Evolutionary conservation across 2,113 vertebrate genomes (phyloP).

Genomic region (Pogonocichla stellata): DNA sequence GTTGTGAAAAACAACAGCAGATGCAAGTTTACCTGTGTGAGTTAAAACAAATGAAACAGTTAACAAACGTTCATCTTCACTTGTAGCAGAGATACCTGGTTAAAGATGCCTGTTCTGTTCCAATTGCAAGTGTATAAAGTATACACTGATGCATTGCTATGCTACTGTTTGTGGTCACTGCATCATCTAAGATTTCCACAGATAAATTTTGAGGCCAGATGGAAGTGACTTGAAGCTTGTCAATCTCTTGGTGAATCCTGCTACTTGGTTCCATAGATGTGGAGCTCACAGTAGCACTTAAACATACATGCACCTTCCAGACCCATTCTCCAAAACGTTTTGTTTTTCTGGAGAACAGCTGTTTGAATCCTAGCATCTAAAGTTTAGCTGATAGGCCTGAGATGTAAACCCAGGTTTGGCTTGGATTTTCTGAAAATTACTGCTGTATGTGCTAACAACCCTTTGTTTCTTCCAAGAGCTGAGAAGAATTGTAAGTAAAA

Average conservation of each 20-base stretch:
- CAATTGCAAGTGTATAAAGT: neutral
- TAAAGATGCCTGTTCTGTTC: neutral
- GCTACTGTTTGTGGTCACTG: neutral
- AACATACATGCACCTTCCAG: neutral
- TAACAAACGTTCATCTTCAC: neutral
- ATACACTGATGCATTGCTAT: neutral
- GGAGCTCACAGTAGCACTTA: neutral
- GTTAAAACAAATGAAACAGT: neutral
- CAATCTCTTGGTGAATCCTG: neutral
- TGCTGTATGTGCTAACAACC: neutral
- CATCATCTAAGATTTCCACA: neutral
- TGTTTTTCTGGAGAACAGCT: neutral
- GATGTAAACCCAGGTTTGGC: neutral
- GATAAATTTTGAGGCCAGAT: neutral
- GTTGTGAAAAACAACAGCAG: neutral
- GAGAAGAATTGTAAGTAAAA: neutral
- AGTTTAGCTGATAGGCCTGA: neutral
- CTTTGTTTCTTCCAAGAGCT: neutral
- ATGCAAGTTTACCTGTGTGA: neutral
- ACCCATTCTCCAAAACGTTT: neutral
- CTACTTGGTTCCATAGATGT: neutral
- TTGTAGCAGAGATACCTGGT: neutral
- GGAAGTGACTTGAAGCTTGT: neutral
- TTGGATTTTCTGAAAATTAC: neutral
- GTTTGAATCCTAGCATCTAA: neutral